Percentiles rank a stretch among this genome's conserved stretches.
phyloP scores from a whole-genome alignment of 2,888 invertebrate genomes.

The Ophioninae sp. region DNA sequence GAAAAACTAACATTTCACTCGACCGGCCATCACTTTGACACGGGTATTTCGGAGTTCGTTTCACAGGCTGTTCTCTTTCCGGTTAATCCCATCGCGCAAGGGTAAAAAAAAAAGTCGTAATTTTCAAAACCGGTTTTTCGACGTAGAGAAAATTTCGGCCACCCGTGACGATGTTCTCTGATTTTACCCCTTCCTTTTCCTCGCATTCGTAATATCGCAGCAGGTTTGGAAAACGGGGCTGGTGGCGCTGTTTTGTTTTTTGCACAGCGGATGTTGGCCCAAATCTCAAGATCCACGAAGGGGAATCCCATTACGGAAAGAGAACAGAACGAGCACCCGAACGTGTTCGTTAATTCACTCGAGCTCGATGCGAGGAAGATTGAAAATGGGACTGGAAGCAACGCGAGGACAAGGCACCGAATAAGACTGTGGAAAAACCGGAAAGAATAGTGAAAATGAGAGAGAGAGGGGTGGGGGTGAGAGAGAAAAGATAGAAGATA shows the following conservation, averaged over 20 bases:
- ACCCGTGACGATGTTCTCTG: too few species aligned
- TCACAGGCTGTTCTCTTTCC: background rate
- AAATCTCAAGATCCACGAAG: slow-evolving; percentile 12
- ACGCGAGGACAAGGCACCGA: slow-evolving; percentile 25
- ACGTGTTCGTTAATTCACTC: slow-evolving; percentile 55
- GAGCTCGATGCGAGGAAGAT: slow-evolving; percentile 30
- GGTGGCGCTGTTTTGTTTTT: background rate
- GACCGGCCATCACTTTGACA: background rate
- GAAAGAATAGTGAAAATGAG: slow-evolving; percentile 75
- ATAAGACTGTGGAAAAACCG: slow-evolving; percentile 44
- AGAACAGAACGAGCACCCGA: slow-evolving; percentile 25
- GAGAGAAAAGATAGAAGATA: slow-evolving; percentile 75
- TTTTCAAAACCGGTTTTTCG: too few species aligned
- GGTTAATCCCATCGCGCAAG: too few species aligned
- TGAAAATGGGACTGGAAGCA: slow-evolving; percentile 44
- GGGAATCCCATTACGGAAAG: slow-evolving; percentile 31
- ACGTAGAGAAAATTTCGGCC: too few species aligned
- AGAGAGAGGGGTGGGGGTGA: slow-evolving; percentile 8
- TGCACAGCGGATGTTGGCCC: background rate
- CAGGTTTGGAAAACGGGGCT: background rate
- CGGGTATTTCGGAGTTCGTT: too few species aligned
- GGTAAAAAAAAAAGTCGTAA: too few species aligned
- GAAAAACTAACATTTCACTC: background rate
- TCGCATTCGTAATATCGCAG: too few species aligned
- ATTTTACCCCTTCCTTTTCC: too few species aligned